Base-by-base conservation (phyloP, 2,113 vertebrate genomes). In the Apistogramma diplotaenia region DNA sequence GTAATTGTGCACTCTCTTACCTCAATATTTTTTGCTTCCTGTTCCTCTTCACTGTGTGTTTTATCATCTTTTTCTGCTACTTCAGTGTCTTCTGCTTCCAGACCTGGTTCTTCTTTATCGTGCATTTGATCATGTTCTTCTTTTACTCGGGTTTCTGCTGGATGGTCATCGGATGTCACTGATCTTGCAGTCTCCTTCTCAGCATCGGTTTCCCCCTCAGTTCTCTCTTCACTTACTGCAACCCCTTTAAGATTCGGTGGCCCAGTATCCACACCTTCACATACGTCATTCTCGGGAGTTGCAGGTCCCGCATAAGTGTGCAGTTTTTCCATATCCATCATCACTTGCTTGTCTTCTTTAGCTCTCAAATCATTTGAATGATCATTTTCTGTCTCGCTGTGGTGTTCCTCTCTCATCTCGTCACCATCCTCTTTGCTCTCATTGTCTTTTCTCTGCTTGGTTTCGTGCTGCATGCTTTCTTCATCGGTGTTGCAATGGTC, bases 401-500 rank as follows among this genome's bases (percentile, higher is more conserved):
- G 1, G 27, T 78, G 43, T 55, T 83, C 80, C 65, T 80, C 76
- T 79, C 10, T 81, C 0, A 7, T 29, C 18, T 4, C 43, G 2
- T 82, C 53, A 37, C 2, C 61, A 11, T 79, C 35, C 15, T 61
- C 67, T 78, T 76, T n/a, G 15, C 16, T 43, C n/a, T 79, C 76
- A 6, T 27, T 27, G 33, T 11, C 51, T 71, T 40, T 57, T 53
- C 33, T 54, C 21, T 43, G 40, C 43, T 74, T 73, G 27, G n/a
- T 43, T 65, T 71, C n/a, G 33, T 23, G 6, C 37, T 31, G 60
- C 3, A 15, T 4, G 21, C 4, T 31, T 9, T 80, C 81, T 25
- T 76, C 72, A 4, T 73, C 74, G 2, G 76, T 53, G 23, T 61
- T 55, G 65, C 70, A 61, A 54, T 8, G 29, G 5, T 87, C 85